These are phyloP conservation scores for Caenorhabditis imperialis DNA, from an alignment of 2,888 invertebrate species.

Conservation along the genomic window DNA sequence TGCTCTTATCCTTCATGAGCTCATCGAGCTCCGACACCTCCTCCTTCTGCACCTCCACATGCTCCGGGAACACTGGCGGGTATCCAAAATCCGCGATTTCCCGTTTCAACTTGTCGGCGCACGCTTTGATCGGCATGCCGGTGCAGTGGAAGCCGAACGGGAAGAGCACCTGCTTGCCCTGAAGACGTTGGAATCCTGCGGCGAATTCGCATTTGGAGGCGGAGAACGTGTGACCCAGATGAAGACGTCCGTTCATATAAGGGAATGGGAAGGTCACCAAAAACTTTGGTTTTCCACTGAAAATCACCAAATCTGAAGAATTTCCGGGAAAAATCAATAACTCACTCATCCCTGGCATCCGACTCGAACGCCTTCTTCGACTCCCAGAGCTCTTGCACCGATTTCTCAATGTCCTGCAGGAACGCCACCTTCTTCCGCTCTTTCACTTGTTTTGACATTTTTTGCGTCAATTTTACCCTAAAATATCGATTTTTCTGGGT, in stretches of 20 bases:
- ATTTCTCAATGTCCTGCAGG: slow-evolving; percentile 82
- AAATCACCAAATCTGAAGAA: slow-evolving; percentile 12
- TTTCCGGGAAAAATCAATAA: slow-evolving; percentile 12
- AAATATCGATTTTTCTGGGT: no score
- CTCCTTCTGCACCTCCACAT: slow-evolving; percentile 79
- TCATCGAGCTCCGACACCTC: slow-evolving; percentile 73
- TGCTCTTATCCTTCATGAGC: slow-evolving; percentile 87
- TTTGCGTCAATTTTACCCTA: no score
- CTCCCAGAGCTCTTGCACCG: slow-evolving; percentile 91
- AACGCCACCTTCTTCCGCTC: slow-evolving; percentile 66
- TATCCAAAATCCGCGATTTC: slow-evolving; percentile 93
- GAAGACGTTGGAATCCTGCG: slow-evolving; percentile 90
- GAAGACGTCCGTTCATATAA: slow-evolving; percentile 98
- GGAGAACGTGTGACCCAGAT: slow-evolving; percentile 97
- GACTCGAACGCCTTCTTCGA: slow-evolving; percentile 86
- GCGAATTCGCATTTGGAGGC: slow-evolving; percentile 97
- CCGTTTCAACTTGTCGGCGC: slow-evolving; percentile 94
- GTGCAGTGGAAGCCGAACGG: slow-evolving; percentile 99
- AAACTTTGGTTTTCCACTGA: slow-evolving; percentile 83
- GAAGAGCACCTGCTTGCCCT: slow-evolving; percentile 91
- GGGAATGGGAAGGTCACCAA: slow-evolving; percentile 96
- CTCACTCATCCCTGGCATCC: slow-evolving; percentile 84
- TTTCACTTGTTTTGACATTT: slow-evolving; percentile 53
- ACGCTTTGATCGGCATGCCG: slow-evolving; percentile 99
- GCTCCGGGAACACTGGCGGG: slow-evolving; percentile 84